These are phyloP conservation scores for Oreochromis tanganicae DNA, from an alignment of 2,113 vertebrate species.

Conservation along the genomic window DNA sequence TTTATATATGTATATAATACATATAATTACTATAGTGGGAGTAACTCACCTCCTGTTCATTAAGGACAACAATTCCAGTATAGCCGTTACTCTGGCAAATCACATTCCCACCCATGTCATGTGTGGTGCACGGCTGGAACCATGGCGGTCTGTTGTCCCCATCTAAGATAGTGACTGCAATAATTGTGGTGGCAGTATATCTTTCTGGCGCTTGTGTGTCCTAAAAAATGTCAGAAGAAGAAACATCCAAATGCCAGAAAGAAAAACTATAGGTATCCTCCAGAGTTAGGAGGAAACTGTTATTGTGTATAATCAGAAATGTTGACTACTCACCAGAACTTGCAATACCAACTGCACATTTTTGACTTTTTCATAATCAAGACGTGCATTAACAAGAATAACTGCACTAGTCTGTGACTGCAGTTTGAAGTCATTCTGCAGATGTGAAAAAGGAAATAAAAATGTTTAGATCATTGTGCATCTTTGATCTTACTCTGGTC, in stretches of 20 bases:
- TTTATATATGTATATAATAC: neutral
- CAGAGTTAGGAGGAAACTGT: neutral
- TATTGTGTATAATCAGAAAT: neutral
- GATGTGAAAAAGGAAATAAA: neutral
- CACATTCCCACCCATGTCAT: accelerated
- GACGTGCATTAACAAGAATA: conserved; percentile 50
- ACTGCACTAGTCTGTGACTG: conserved; percentile 30
- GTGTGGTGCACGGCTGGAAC: conserved; percentile 75
- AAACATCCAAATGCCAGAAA: neutral
- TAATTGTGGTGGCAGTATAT: conserved; percentile 50
- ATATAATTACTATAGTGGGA: neutral
- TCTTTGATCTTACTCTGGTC: neutral
- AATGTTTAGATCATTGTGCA: accelerated
- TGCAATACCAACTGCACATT: conserved; percentile 45
- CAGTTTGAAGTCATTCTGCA: conserved; percentile 71
- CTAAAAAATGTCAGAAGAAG: conserved; percentile 9
- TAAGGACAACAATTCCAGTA: conserved; percentile 55
- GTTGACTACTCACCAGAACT: conserved; percentile 70
- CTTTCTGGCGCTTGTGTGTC: conserved; percentile 18
- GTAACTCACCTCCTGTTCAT: conserved; percentile 55
- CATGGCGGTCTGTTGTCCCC: conserved; percentile 77
- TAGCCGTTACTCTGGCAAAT: conserved; percentile 74
- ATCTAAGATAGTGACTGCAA: conserved; percentile 65
- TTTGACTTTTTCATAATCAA: conserved; percentile 73
- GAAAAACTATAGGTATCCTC: neutral